Percentiles rank a stretch among this genome's conserved stretches.
Conservation (phyloP, 1,140 invertebrate species). For the Lucilia cuprina region DNA sequence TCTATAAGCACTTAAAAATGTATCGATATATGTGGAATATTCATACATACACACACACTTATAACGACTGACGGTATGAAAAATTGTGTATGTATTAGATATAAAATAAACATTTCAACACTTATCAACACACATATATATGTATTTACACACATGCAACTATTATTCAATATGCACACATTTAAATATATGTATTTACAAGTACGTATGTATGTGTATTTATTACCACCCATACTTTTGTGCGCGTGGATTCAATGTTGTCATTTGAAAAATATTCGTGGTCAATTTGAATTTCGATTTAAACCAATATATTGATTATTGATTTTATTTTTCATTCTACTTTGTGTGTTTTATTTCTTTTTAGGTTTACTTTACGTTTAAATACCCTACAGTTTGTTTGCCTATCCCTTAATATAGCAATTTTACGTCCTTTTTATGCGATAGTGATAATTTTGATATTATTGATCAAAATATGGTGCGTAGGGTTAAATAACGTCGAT, state of each 20-base stretch:
- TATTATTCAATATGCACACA: background rate
- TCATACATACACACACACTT: too few species aligned
- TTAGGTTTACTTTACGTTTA: background rate
- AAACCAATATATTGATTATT: background rate
- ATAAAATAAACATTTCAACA: background rate
- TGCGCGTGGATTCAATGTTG: background rate
- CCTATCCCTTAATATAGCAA: too few species aligned
- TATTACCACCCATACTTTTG: background rate
- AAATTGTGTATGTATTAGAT: background rate
- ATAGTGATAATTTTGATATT: too few species aligned
- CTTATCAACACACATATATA: background rate
- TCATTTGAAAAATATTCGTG: background rate
- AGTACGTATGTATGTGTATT: background rate
- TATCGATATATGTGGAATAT: background rate
- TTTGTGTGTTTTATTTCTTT: background rate
- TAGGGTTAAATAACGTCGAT: too few species aligned
- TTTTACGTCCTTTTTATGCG: too few species aligned
- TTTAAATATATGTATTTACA: too few species aligned
- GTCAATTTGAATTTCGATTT: slow-evolving; percentile 7
- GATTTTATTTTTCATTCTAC: too few species aligned
- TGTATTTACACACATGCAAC: background rate
- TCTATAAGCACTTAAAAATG: background rate
- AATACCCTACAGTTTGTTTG: background rate
- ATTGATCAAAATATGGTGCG: too few species aligned
- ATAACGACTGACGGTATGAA: too few species aligned